These are phyloP conservation scores for Sigmodon hispidus DNA, from an alignment of 2,113 vertebrate genomes.

Conservation along the genomic window DNA sequence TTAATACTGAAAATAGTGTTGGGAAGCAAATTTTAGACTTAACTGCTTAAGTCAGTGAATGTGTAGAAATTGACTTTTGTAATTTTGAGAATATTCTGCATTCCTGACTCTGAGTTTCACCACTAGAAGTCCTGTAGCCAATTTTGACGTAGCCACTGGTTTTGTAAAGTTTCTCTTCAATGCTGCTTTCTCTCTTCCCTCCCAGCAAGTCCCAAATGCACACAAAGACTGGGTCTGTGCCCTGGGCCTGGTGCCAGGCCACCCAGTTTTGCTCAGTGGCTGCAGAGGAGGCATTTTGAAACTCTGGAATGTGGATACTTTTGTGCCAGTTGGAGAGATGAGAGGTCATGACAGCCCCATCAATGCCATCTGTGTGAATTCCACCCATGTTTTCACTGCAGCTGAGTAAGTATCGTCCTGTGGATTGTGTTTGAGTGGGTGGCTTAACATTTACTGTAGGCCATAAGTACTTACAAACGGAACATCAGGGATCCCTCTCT, in stretches of 20 bases:
- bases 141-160: neutral
- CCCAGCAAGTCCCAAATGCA: conserved; percentile 92
- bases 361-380: conserved; percentile 94
- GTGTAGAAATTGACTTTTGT: neutral
- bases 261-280: conserved; percentile 90
- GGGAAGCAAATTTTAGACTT: neutral
- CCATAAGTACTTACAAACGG: neutral
- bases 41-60: conserved; percentile 17
- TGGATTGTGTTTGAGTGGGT: neutral
- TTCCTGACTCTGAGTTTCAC: neutral
- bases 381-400: conserved; percentile 94
- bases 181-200: conserved; percentile 42
- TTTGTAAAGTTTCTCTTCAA: neutral
- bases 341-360: conserved; percentile 95
- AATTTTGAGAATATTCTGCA: neutral
- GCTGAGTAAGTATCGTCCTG: conserved; percentile 91
- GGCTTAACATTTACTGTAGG: neutral
- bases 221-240: conserved; percentile 95
- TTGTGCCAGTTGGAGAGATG: conserved; percentile 90
- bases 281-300: conserved; percentile 94
- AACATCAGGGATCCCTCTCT: neutral
- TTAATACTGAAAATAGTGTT: neutral
- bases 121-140: neutral
- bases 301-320: conserved; percentile 93
- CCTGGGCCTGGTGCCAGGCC: conserved; percentile 90